Evolutionary conservation across 2,888 invertebrate species (phyloP).

Genomic region (Iselma pallidipennis): DNA sequence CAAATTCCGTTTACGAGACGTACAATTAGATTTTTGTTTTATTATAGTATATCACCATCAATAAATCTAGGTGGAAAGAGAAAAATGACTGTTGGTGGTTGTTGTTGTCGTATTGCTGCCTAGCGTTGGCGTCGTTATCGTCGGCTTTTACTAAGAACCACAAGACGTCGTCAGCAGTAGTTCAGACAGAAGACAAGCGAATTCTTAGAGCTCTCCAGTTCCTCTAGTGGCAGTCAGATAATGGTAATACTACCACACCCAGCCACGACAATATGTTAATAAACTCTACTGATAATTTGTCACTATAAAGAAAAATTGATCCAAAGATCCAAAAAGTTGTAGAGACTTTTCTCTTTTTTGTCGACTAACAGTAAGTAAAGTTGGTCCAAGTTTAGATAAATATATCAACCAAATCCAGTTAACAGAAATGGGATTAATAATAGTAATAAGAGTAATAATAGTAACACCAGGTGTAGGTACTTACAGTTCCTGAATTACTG

Average conservation of each 20-base stretch:
- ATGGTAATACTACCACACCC: neutral
- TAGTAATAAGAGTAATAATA: too few relatives aligned
- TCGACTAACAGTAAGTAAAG: too few relatives aligned
- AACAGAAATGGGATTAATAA: neutral
- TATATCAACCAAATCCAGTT: neutral
- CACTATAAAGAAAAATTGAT: neutral
- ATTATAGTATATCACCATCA: too few relatives aligned
- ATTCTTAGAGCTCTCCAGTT: neutral
- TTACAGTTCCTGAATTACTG: neutral
- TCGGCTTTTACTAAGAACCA: neutral
- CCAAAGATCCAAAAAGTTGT: too few relatives aligned
- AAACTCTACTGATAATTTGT: neutral
- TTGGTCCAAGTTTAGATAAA: neutral
- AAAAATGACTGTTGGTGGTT: too few relatives aligned
- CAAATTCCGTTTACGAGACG: too few relatives aligned
- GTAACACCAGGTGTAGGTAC: neutral
- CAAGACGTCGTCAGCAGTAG: neutral
- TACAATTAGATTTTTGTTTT: too few relatives aligned
- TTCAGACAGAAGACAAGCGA: neutral
- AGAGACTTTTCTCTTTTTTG: too few relatives aligned
- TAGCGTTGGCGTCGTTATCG: neutral
- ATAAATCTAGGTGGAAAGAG: too few relatives aligned
- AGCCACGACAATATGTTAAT: neutral
- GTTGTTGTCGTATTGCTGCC: too few relatives aligned
- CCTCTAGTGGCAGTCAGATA: neutral